Conservation (phyloP, 1,140 invertebrate species). For the Diorhabda sublineata region DNA sequence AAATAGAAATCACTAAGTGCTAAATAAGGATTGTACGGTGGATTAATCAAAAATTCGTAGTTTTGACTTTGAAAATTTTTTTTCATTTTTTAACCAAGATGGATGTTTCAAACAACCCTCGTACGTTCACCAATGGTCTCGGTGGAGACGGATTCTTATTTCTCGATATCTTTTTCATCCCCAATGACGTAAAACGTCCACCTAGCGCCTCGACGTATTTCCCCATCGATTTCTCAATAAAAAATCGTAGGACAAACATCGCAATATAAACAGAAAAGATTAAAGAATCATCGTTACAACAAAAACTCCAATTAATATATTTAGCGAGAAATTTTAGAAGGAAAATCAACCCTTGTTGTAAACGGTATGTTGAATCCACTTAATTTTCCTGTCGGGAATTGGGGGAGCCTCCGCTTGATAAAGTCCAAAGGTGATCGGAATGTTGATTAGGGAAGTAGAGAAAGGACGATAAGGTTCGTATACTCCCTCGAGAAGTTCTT, state of each 20-base stretch:
- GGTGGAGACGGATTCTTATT: not conserved
- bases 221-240: constrained; percentile 25
- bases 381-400: constrained; percentile 44
- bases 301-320: no score
- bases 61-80: no score
- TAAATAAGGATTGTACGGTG: no score
- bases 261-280: no score
- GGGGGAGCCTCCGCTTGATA: constrained; percentile 34
- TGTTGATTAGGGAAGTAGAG: constrained; percentile 41
- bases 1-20: no score
- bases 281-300: no score
- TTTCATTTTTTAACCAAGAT: no score
- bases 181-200: not conserved
- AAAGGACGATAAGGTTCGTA: constrained; percentile 27
- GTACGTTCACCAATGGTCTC: not conserved
- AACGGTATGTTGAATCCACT: constrained; percentile 32
- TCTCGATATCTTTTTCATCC: constrained; percentile 4
- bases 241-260: no score
- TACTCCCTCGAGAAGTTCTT: constrained; percentile 22
- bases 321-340: no score
- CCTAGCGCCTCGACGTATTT: not conserved
- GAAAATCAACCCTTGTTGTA: not conserved
- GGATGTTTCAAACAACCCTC: no score
- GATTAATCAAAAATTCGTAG: no score
- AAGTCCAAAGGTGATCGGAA: constrained; percentile 45